These are phyloP conservation scores for Nycticryphes semicollaris DNA, from an alignment of 2,113 vertebrate species.

Conservation along the genomic window DNA sequence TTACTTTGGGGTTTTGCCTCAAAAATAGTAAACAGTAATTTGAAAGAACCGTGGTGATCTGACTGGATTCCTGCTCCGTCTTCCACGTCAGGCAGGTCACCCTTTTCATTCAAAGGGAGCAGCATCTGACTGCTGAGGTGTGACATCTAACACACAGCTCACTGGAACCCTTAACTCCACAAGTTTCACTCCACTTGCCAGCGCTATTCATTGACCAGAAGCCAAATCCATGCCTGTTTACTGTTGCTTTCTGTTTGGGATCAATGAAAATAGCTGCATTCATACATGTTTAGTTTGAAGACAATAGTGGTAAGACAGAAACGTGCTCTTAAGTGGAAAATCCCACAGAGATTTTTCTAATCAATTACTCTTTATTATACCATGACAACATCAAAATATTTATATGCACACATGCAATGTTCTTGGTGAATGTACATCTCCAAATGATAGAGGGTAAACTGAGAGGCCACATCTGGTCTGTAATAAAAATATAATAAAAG, in stretches of 20 bases:
- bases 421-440: slow-evolving; percentile 28
- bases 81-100: not conserved
- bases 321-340: slow-evolving; percentile 32
- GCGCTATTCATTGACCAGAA: not conserved
- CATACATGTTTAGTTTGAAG: not conserved
- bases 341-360: slow-evolving; percentile 35
- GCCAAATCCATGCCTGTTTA: not conserved
- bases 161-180: not conserved
- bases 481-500: slow-evolving; percentile 53
- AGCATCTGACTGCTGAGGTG: not conserved
- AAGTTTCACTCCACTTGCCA: not conserved
- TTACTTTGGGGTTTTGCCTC: not conserved
- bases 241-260: not conserved
- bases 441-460: slow-evolving; percentile 43
- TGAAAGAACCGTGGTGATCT: not conserved
- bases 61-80: not conserved
- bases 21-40: not conserved
- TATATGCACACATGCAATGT: slow-evolving; percentile 15
- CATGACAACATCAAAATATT: slow-evolving; percentile 60
- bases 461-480: slow-evolving; percentile 53
- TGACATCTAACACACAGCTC: fast-evolving
- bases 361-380: slow-evolving; percentile 46
- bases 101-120: not conserved
- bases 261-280: slow-evolving; percentile 8
- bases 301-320: slow-evolving; percentile 29